Conservation (phyloP, 2,113 vertebrate genomes). For the Lethenteron camtschaticum region DNA sequence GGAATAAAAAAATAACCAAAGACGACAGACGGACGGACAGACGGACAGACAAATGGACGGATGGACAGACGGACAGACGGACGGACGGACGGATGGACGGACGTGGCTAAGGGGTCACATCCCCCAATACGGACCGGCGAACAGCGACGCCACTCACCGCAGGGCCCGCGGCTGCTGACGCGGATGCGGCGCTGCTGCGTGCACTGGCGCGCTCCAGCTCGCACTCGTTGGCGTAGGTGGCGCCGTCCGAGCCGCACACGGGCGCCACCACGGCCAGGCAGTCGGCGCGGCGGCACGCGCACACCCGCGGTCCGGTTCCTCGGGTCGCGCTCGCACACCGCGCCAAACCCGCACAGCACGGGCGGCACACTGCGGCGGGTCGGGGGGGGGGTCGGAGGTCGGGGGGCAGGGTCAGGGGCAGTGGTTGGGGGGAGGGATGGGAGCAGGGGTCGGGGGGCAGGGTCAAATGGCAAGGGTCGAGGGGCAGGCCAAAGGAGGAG, state of each 20-base stretch:
- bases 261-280: slow-evolving; percentile 62
- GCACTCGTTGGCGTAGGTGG: slow-evolving; percentile 85
- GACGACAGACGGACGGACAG: too few relatives aligned
- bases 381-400: not conserved
- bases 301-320: slow-evolving; percentile 37
- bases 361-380: slow-evolving; percentile 37
- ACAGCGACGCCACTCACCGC: slow-evolving; percentile 35
- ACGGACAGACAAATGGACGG: too few relatives aligned
- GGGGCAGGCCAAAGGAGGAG: too few relatives aligned
- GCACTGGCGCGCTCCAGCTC: slow-evolving; percentile 85
- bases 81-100: too few relatives aligned
- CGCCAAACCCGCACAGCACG: slow-evolving; percentile 79
- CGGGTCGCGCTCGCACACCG: slow-evolving; percentile 39
- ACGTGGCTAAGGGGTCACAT: too few relatives aligned
- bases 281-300: slow-evolving; percentile 43
- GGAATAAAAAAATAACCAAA: too few relatives aligned
- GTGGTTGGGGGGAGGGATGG: not conserved
- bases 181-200: slow-evolving; percentile 61
- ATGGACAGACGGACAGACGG: too few relatives aligned
- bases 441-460: too few relatives aligned
- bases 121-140: too few relatives aligned
- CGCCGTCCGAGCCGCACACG: slow-evolving; percentile 69
- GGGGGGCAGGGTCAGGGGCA: not conserved
- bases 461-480: too few relatives aligned
- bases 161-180: slow-evolving; percentile 60